Evolutionary conservation across 2,797 vertebrate species (phyloP), one percentile per base, ranked within the genome.

Genomic region (Coregonus ussuriensis): DNA sequence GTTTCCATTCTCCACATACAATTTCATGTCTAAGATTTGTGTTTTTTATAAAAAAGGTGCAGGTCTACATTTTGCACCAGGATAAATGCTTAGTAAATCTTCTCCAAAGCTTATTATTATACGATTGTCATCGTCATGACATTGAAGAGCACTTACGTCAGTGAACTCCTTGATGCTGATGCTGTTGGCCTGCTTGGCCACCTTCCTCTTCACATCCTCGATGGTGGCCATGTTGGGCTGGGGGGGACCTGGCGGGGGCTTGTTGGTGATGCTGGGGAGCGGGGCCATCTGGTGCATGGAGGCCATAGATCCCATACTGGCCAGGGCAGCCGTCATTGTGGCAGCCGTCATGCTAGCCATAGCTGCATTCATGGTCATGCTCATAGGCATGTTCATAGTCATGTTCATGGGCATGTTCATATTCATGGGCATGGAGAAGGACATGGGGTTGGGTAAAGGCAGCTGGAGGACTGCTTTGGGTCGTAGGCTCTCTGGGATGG

Each of bases 131-230:
- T 47, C 41, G 11, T 47, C 9, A 47, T 47, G 41, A 47, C 63
- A 33, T 21, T 13, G 25, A 15, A 15, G 35, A 47, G 47, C 0
- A 69, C 94, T 95, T 94, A 99, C 98, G 85, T 99, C 98, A 3
- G 98, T 99, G 56, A 99, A 96, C 91, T 99, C 98, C 92, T 98
- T 97, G 72, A 99, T 96, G 65, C 97, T 98, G 83, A 96, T 96
- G 91, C 94, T 97, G 83, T 97, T 97, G 15, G 96, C 96, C 81
- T 99, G 97, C 89, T 98, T 97, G 9, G 90, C 93, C 74, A 96
- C 93, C 88, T 97, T 99, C 87, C 94, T 97, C 73, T 98, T 99
- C 65, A 96, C 95, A 41, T 98, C 97, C 84, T 95, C 94, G 76
- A 95, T 77, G 62, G 85, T 83, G 9, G 92, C 86, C 0, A 84